These are phyloP conservation scores for Limosa lapponica DNA, from an alignment of 2,797 vertebrate species.

Conservation along the genomic window DNA sequence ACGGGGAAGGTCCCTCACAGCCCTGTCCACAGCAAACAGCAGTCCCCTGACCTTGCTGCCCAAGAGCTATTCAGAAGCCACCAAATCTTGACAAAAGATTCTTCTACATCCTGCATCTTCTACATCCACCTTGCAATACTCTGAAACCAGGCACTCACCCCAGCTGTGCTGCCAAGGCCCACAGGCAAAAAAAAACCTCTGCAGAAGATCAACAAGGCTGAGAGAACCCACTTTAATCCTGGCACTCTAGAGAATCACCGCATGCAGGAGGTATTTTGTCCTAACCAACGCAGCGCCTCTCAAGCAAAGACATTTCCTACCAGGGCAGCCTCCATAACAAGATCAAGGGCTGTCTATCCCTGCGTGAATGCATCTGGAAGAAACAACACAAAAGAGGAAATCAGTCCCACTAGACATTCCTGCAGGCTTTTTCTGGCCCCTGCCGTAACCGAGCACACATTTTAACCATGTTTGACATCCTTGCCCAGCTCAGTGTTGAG, in stretches of 20 bases:
- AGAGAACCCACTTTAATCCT: neutral
- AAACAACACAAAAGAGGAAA: neutral
- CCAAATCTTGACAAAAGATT: neutral
- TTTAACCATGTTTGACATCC: slow-evolving; percentile 19
- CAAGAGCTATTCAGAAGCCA: neutral
- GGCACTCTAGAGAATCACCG: neutral
- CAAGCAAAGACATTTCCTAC: neutral
- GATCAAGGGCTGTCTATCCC: neutral
- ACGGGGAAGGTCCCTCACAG: neutral
- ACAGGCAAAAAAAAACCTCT: neutral
- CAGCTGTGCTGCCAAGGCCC: neutral
- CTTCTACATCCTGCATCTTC: neutral
- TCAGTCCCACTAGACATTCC: slow-evolving; percentile 34
- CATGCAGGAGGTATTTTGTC: fast-evolving
- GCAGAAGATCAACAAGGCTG: neutral
- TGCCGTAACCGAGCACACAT: neutral
- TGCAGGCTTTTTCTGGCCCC: slow-evolving; percentile 47
- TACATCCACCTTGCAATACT: neutral
- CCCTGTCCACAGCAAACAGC: neutral
- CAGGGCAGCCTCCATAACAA: neutral
- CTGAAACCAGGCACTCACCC: neutral
- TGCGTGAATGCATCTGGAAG: neutral
- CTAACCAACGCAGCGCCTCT: neutral
- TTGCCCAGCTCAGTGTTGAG: slow-evolving; percentile 12
- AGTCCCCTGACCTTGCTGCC: neutral